Evolutionary conservation across 2,797 vertebrate genomes (phyloP), one percentile per base, ranked within the genome.

Genomic region (Neosilurus hyrtlii): DNA sequence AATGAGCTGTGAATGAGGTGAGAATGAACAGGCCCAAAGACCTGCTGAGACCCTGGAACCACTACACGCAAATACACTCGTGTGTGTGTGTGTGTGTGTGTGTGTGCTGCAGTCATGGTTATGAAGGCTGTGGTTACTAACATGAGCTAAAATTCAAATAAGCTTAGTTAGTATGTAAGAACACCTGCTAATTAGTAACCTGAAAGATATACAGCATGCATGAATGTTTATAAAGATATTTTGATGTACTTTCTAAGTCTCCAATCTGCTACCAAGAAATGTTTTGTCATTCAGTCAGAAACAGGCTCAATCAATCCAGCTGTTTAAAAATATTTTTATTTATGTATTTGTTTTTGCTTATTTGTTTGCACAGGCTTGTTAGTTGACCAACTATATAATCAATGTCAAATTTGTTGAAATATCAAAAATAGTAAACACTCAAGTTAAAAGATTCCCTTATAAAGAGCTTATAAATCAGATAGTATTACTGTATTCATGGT

Each of bases 1-100:
- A 94, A 94, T 94, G 92, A 94, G 93, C 92, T 95, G 94, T 93
- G 92, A 95, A 95, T 95, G 91, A 94, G 90, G 89, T 95, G 94
- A 94, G 92, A 95, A 95, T 95, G 91, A 94, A 90, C 87, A 90
- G 82, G 1, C 74, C 88, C 84, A 85, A 80, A 87, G 87, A 93
- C 89, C 93, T 92, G 93, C 94, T 94, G 94, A 92, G 94, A 89
- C 93, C 92, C 82, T 43, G 59, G 71, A 85, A 87, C 87, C 72
- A 74, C 73, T 43, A 66, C 57, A 65, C 74, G 62, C 26, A 72
- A 79, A 37, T 65, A 73, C 52, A 81, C 79, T n/a, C 16, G 52
- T 4, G 22, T 1, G 14, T 75, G 11, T 37, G 24, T 67, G 20
- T 63, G 35, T 43, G 26, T 68, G 14, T 37, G 66, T 68, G 66